Conservation (phyloP, 2,797 vertebrate species). For the Gobionotothen gibberifrons region DNA sequence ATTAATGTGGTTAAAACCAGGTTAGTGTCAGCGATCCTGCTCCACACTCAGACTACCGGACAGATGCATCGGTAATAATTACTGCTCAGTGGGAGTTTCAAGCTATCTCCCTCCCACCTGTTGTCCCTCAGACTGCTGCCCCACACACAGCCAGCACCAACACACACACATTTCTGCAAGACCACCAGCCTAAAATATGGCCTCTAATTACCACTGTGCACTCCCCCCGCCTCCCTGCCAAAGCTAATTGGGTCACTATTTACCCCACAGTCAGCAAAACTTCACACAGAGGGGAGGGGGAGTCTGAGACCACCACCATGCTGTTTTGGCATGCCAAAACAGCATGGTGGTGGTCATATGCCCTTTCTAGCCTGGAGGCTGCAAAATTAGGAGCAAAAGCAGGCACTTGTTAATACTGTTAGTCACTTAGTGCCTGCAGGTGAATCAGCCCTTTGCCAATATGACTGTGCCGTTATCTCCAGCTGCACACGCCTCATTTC, state of each 20-base stretch:
- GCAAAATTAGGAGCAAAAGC: conserved; percentile 67
- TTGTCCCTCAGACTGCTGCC: conserved; percentile 67
- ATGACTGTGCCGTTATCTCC: conserved; percentile 51
- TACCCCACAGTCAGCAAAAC: conserved; percentile 74
- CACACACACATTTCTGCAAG: conserved; percentile 41
- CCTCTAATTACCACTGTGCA: conserved; percentile 65
- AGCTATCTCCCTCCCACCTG: conserved; percentile 73
- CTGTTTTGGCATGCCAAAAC: conserved; percentile 68
- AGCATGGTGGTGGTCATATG: no score
- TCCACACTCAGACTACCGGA: conserved; percentile 21
- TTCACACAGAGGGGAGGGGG: conserved; percentile 46
- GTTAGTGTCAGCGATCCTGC: conserved; percentile 48
- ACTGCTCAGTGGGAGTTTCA: conserved; percentile 69
- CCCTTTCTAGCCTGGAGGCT: conserved; percentile 53
- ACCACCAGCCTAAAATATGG: conserved; percentile 72
- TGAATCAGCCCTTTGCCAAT: conserved; percentile 59
- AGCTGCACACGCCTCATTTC: conserved; percentile 36
- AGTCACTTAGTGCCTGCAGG: conserved; percentile 68
- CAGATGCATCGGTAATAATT: conserved; percentile 76
- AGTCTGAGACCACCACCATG: conserved; percentile 70
- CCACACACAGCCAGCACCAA: conserved; percentile 32
- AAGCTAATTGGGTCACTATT: conserved; percentile 80
- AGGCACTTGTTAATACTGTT: conserved; percentile 70
- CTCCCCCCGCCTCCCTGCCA: conserved; percentile 43
- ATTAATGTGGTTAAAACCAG: conserved; percentile 63